Evolutionary conservation across 2,888 invertebrate genomes (phyloP), one percentile per base, ranked within the genome.

Genomic region (Brenthis ino): DNA sequence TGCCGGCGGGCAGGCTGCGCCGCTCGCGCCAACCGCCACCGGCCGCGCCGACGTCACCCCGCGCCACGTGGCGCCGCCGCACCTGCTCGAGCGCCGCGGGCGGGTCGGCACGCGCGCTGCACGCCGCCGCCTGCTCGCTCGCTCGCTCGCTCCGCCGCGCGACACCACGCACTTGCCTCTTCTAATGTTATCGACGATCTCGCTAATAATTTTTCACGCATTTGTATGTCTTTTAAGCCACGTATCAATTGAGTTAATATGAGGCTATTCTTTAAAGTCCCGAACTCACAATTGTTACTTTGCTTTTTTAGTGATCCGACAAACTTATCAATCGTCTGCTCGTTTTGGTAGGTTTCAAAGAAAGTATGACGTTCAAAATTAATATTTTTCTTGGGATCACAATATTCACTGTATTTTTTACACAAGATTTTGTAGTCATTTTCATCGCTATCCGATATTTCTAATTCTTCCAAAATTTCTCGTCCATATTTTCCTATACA

Each of bases 351-450:
- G 12, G 12, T 55, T 20, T 55, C 55, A 12, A 55, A 55, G 20
- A 55, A 55, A 12, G 24, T 55, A 55, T 55, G 55, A 5, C 55
- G 20, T 8, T 55, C 55, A 20, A 24, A 55, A 24, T 55, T 55
- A 55, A 55, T 24, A 55, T 55, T 55, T 24, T 55, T 20, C 16
- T 51, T 51, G 2, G 14, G 37, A n/a, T 51, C 16, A 51, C 14
- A 51, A 5, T 16, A 16, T 51, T 55, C 24, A 6, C 55, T 55
- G 11, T 20, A n/a, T n/a, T n/a, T n/a, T n/a, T n/a, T n/a, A n/a
- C n/a, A n/a, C n/a, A n/a, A n/a, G n/a, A n/a, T n/a, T n/a, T n/a
- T n/a, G n/a, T n/a, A n/a, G n/a, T n/a, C n/a, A n/a, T n/a, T n/a
- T n/a, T n/a, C n/a, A n/a, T n/a, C n/a, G n/a, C n/a, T n/a, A n/a